Conservation (phyloP, 1,140 invertebrate species). For the Drosophila lacertosa region DNA sequence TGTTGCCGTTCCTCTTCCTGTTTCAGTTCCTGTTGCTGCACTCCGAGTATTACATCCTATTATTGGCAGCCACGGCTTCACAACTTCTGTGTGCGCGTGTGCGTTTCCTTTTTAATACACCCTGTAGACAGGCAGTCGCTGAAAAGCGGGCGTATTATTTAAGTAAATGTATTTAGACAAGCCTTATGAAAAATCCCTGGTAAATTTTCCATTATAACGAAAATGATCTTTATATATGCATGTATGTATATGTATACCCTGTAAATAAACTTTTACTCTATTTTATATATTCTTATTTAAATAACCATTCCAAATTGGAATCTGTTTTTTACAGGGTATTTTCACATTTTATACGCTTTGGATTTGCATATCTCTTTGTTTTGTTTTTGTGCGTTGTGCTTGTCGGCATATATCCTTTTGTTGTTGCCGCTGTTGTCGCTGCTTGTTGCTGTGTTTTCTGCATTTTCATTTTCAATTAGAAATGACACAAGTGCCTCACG, state of each 20-base stretch:
- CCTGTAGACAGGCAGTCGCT: neutral
- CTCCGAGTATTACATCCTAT: conserved; percentile 24
- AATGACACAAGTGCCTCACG: conserved; percentile 81
- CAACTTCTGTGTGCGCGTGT: neutral
- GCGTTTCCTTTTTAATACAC: neutral
- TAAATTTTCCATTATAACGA: too few relatives aligned
- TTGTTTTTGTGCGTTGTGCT: conserved; percentile 32
- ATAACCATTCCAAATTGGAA: too few relatives aligned
- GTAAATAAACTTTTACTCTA: too few relatives aligned
- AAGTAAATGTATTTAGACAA: too few relatives aligned
- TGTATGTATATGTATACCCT: too few relatives aligned
- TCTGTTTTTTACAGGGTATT: neutral
- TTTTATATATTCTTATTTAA: too few relatives aligned
- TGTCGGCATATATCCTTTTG: conserved; percentile 44
- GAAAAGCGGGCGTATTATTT: too few relatives aligned
- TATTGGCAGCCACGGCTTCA: conserved; percentile 11
- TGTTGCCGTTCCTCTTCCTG: conserved; percentile 2
- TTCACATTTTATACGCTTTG: neutral
- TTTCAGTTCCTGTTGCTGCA: conserved; percentile 11
- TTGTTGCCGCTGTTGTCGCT: conserved; percentile 41
- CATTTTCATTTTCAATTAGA: conserved; percentile 83
- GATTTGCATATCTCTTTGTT: conserved; percentile 6
- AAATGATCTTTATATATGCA: too few relatives aligned
- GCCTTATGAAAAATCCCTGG: too few relatives aligned
- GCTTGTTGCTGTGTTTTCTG: conserved; percentile 42